Base-by-base conservation (phyloP, 2,888 invertebrate species). In the Pantelozetes paolii region DNA sequence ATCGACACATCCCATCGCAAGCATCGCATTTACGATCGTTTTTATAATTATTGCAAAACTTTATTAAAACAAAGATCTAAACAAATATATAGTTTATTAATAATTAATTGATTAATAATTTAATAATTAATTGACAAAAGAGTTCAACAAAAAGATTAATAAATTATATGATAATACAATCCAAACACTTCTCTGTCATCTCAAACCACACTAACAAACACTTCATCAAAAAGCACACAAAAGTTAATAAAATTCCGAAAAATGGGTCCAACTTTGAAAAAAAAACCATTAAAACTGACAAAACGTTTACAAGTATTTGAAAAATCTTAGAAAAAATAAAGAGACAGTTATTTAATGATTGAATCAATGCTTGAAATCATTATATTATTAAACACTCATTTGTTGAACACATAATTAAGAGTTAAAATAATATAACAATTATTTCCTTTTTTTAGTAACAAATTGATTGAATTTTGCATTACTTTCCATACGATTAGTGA, bases 31-130 rank as follows among this genome's bases (percentile, higher is more conserved):
- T n/a, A 20, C 23, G 67, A 42, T 42, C 36, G 15, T 67, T 67
- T 67, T 67, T 67, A 67, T 67, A 67, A 67, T 67, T 42, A 67
- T 67, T 23, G 67, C 67, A 42, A 67, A 67, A 20, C 42, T 67
- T 42, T 67, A 67, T 67, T 67, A 67, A 67, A 6, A 62, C 62
- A 36, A 62, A 62, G 20, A 62, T n/a, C 26, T 54, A 50, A 54
- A 54, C 6, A 20, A 20, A 8, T 57, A 18, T 36, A 20, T 67
- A 67, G 42, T 67, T 67, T 40, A 67, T n/a, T 67, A 40, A 40
- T 67, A 67, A 67, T 26, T 18, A 62, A 32, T 32, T 32, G n/a
- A 30, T 9, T 18, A 62, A 30, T 62, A 9, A 62, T 32, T n/a
- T 40, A 40, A 30, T 32, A 62, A 64, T 36, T 40, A 42, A 67